phyloP scores from a whole-genome alignment of 2,113 vertebrate species.

The Pycnonotus jocosus region DNA sequence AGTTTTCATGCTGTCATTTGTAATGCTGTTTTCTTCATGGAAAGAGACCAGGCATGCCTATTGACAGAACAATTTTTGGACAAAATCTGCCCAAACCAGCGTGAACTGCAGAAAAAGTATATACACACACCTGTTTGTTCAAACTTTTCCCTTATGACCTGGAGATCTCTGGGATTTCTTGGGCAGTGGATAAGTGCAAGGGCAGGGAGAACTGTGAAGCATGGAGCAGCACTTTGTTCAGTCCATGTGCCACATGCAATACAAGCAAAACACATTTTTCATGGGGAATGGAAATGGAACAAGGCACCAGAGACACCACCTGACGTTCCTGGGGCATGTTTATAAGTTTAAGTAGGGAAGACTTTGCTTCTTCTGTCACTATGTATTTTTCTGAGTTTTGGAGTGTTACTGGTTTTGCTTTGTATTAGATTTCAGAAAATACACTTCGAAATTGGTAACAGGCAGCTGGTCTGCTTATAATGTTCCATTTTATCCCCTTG shows the following conservation, averaged over 20 bases:
- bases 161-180: not conserved
- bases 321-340: not conserved
- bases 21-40: not conserved
- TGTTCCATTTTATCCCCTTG: not conserved
- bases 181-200: not conserved
- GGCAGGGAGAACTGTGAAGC: not conserved
- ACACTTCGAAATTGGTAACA: not conserved
- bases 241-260: not conserved
- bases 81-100: not conserved
- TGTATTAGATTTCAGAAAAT: not conserved
- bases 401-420: not conserved
- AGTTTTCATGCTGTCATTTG: not conserved
- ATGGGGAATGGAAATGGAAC: not conserved
- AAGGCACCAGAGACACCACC: not conserved
- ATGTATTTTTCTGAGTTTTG: not conserved
- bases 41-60: not conserved
- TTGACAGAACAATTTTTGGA: not conserved
- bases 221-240: not conserved
- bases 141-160: not conserved
- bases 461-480: not conserved
- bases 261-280: not conserved
- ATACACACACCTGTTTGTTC: not conserved
- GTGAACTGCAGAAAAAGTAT: not conserved
- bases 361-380: not conserved
- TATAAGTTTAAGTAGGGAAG: not conserved